Conservation (phyloP, 2,113 vertebrate genomes). For the Indicator maculatus region DNA sequence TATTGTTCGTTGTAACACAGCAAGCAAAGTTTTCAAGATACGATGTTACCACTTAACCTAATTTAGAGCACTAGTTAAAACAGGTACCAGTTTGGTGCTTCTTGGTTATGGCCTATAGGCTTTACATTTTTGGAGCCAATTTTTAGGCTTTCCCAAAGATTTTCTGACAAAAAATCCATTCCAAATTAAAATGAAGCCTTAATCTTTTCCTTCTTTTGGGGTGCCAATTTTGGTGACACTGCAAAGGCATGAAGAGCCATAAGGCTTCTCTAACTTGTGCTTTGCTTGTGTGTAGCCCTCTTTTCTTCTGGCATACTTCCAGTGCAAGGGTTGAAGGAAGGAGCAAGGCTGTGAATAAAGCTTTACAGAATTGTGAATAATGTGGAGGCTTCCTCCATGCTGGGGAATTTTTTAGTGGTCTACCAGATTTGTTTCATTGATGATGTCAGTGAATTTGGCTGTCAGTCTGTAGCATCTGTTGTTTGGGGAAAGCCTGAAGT, state of each 20-base stretch:
- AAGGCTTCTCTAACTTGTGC: neutral
- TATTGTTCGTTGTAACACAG: neutral
- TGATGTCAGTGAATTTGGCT: neutral
- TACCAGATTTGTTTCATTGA: neutral
- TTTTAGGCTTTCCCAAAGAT: neutral
- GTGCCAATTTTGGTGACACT: neutral
- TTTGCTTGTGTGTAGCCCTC: neutral
- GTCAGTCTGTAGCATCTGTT: conserved; percentile 21
- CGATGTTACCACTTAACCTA: neutral
- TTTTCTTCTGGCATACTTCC: neutral
- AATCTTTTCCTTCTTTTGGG: neutral
- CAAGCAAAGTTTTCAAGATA: neutral
- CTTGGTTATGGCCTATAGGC: neutral
- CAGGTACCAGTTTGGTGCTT: neutral
- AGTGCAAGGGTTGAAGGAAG: neutral
- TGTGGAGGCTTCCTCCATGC: neutral
- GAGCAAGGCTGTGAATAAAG: neutral
- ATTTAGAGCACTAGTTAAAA: neutral
- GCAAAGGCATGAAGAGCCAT: neutral
- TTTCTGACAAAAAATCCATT: neutral
- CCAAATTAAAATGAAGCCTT: neutral
- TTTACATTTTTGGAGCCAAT: neutral
- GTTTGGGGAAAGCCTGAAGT: conserved; percentile 2
- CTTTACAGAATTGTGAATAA: neutral
- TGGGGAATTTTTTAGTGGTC: neutral